Conservation (phyloP, 1,140 invertebrate genomes). For the Drosophila ambigua region DNA sequence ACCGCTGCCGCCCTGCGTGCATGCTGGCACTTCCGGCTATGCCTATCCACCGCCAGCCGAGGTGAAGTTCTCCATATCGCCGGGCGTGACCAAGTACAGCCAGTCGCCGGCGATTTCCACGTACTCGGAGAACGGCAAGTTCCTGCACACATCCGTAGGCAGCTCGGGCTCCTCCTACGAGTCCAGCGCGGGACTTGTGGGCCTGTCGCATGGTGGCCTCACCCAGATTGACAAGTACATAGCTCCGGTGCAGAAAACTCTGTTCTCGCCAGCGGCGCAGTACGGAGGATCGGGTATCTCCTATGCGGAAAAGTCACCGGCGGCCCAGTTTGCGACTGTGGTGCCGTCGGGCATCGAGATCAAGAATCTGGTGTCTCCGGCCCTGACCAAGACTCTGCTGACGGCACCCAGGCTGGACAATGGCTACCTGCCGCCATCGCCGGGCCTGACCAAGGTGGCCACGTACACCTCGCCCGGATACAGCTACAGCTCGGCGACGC, state of each 20-base stretch:
- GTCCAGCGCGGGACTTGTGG: conserved; percentile 52
- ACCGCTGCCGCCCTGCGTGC: conserved; percentile 63
- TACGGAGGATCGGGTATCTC: conserved; percentile 64
- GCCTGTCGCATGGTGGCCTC: conserved; percentile 54
- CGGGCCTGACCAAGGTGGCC: conserved; percentile 49
- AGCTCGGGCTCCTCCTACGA: conserved; percentile 60
- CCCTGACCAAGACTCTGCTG: conserved; percentile 48
- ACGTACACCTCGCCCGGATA: conserved; percentile 66
- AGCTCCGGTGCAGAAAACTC: conserved; percentile 59
- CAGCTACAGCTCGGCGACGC: conserved; percentile 57
- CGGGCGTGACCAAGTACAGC: conserved; percentile 65
- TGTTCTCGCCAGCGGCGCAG: conserved; percentile 62
- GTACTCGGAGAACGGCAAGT: conserved; percentile 69
- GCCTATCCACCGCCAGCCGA: conserved; percentile 63
- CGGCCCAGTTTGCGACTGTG: conserved; percentile 74
- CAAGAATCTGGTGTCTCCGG: conserved; percentile 69
- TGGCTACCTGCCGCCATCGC: conserved; percentile 53
- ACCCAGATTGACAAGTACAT: conserved; percentile 67
- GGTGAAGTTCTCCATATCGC: conserved; percentile 76
- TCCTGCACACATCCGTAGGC: conserved; percentile 66
- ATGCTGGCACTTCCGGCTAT: conserved; percentile 63
- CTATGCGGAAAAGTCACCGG: conserved; percentile 79
- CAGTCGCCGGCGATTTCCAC: conserved; percentile 64
- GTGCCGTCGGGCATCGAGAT: conserved; percentile 76
- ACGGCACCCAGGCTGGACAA: conserved; percentile 43